Base-by-base conservation (phyloP, 2,888 invertebrate species). In the Xestia c-nigrum region DNA sequence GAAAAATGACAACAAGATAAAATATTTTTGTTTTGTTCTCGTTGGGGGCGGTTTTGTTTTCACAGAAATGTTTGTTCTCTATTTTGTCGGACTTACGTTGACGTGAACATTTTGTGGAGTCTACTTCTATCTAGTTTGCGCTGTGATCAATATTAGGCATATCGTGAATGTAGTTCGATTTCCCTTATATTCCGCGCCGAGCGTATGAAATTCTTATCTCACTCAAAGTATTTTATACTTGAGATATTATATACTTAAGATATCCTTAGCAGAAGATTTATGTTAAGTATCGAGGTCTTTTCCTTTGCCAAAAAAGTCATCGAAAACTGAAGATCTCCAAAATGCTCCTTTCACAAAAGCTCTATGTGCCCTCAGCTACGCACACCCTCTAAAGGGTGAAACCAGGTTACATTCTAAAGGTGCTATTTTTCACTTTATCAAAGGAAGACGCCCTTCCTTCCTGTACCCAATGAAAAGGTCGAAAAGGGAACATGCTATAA, bases 381-480 rank as follows among this genome's bases (percentile, higher is more conserved):
- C 83, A 81, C 83, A 83, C 85, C 88, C 88, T 84, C 86, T 88
- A 91, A 91, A 93, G 92, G 91, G 92, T 91, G 87, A 91, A 84
- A 91, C 90, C 92, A 91, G 91, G 93, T 92, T 91, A 93, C 89
- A 91, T 93, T 93, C 91, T 92, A 90, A 90, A 92, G 92, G 91
- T 91, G 93, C 94, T 95, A 95, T 95, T 95, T 95, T 95, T 96
- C 95, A 95, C 92, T 94, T 94, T 95, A 95, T 96, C 95, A 96
- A 96, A 96, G 92, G 94, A 93, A 93, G 93, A 91, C 93, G 89
- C 91, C 94, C 93, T 94, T 94, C 93, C 95, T 94, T 95, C 94
- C 95, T 93, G 93, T 90, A 84, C 89, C 88, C 92, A 92, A 91
- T 93, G 93, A 93, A 95, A 94, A 92, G 93, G 94, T 92, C 93